phyloP scores from a whole-genome alignment of 2,797 vertebrate species.

The Delichon dasypus region DNA sequence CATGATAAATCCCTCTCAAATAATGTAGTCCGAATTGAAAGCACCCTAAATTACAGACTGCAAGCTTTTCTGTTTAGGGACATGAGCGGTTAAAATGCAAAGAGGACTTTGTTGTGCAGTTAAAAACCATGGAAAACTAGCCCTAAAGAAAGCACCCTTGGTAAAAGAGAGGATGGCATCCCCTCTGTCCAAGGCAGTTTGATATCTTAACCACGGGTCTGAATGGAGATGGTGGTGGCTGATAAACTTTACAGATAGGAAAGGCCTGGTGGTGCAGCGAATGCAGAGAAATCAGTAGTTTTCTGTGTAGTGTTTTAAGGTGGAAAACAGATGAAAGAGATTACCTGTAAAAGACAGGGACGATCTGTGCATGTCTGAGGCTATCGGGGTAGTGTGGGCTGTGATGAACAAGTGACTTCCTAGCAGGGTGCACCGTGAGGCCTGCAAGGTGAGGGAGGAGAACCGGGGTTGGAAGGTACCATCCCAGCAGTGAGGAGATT shows the following conservation, averaged over 20 bases:
- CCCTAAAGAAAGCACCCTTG: neutral
- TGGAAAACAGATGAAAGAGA: neutral
- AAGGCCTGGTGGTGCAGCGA: neutral
- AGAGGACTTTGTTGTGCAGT: neutral
- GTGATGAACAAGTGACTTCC: neutral
- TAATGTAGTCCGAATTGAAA: neutral
- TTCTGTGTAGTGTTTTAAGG: neutral
- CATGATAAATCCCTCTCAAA: neutral
- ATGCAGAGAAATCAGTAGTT: neutral
- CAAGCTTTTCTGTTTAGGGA: neutral
- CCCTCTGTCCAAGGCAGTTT: neutral
- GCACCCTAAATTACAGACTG: neutral
- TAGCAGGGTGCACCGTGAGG: neutral
- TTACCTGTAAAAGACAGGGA: neutral
- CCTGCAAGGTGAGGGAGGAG: neutral
- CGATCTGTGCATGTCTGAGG: neutral
- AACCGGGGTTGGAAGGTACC: neutral
- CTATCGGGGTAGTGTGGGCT: accelerated
- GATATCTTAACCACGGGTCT: neutral
- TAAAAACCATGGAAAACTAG: neutral
- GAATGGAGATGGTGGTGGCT: neutral
- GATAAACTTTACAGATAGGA: neutral
- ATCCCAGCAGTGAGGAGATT: neutral
- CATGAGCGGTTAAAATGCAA: neutral
- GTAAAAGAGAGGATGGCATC: neutral